A percentile compares a stretch with the other conserved stretches of the same genome.
These are phyloP conservation scores for Lapara coniferarum DNA, from an alignment of 2,888 invertebrate species.

Conservation along the genomic window DNA sequence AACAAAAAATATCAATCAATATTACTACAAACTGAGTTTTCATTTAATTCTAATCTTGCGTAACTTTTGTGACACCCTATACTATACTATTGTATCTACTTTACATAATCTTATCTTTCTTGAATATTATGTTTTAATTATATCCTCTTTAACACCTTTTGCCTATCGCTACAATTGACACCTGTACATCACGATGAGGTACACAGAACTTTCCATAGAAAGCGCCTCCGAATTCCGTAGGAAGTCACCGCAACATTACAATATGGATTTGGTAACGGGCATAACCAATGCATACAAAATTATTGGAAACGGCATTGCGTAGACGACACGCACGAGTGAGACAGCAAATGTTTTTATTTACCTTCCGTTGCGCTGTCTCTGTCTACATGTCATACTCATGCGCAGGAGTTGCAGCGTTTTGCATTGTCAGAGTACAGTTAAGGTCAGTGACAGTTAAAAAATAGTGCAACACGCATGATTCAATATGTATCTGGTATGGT, in stretches of 20 bases:
- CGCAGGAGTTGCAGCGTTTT: slow-evolving; percentile 41
- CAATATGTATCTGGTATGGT: neutral
- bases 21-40: too few species aligned
- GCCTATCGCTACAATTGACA: slow-evolving; percentile 8
- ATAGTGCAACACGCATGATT: too few species aligned
- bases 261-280: slow-evolving; percentile 57
- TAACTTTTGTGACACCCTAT: too few species aligned
- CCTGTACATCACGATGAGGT: slow-evolving; percentile 27
- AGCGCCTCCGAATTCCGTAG: slow-evolving; percentile 43
- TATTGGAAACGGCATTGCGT: slow-evolving; percentile 35
- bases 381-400: slow-evolving; percentile 31
- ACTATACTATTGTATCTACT: too few species aligned
- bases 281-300: slow-evolving; percentile 62
- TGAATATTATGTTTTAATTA: too few species aligned
- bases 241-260: slow-evolving; percentile 61
- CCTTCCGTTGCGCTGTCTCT: slow-evolving; percentile 27
- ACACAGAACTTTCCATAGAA: slow-evolving; percentile 52
- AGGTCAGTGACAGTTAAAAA: slow-evolving; percentile 52
- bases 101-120: too few species aligned
- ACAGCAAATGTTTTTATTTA: slow-evolving; percentile 22
- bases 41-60: too few species aligned
- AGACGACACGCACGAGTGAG: slow-evolving; percentile 17
- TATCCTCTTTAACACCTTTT: neutral
- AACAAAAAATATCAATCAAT: too few species aligned
- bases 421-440: slow-evolving; percentile 53